phyloP scores from a whole-genome alignment of 2,113 vertebrate genomes.

The Bombycilla garrulus region DNA sequence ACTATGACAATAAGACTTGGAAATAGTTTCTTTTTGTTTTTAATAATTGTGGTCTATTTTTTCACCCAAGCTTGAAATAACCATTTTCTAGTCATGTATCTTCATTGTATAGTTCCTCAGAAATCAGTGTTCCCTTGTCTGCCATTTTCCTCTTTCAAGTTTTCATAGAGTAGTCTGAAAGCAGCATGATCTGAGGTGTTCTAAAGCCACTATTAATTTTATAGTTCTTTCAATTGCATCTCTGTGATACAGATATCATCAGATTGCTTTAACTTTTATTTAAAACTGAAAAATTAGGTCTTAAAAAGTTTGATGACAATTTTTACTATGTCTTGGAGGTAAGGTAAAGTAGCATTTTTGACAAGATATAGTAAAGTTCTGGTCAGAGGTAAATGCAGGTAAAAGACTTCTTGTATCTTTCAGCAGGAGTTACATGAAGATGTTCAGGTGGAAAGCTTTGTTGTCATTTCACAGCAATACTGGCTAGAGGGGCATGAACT shows the following conservation, averaged over 20 bases:
- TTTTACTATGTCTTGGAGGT: neutral
- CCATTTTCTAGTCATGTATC: neutral
- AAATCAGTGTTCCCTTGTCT: neutral
- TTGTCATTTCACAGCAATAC: neutral
- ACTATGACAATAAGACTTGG: neutral
- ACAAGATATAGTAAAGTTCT: neutral
- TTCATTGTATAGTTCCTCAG: neutral
- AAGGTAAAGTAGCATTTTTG: neutral
- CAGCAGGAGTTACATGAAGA: neutral
- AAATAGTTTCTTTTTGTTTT: neutral
- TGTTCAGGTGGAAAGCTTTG: neutral
- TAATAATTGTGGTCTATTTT: neutral
- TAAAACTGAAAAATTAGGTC: neutral
- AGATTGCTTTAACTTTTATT: neutral
- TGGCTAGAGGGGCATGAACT: neutral
- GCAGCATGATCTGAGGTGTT: neutral
- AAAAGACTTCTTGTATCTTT: neutral
- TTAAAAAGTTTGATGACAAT: neutral
- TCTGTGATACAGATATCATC: neutral
- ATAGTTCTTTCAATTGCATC: neutral
- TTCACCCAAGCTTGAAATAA: neutral
- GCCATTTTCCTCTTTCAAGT: neutral
- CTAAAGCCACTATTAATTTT: neutral
- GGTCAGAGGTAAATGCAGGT: neutral
- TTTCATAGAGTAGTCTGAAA: neutral